These are phyloP conservation scores for Euzophera pinguis DNA, from an alignment of 2,888 invertebrate species.

Conservation along the genomic window DNA sequence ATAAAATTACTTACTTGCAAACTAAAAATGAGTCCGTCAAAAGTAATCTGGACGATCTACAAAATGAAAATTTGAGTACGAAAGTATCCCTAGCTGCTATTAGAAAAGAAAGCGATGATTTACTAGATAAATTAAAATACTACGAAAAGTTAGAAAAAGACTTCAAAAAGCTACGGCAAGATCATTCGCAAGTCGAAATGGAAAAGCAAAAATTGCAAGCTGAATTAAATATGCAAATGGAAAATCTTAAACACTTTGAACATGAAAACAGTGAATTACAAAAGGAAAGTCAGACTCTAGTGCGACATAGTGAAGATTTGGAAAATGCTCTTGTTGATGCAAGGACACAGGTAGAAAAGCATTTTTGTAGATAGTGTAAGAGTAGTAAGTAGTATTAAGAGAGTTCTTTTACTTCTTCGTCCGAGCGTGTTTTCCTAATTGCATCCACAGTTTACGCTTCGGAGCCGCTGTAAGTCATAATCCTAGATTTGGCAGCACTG, in stretches of 20 bases:
- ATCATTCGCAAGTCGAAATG: slow-evolving; percentile 31
- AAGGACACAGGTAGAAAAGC: slow-evolving; percentile 46
- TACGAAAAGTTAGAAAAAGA: slow-evolving; percentile 44
- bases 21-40: slow-evolving; percentile 27
- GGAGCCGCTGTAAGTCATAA: too few relatives aligned
- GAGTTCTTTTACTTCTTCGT: too few relatives aligned
- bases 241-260: slow-evolving; percentile 36
- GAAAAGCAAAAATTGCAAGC: slow-evolving; percentile 49
- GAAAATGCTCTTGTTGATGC: slow-evolving; percentile 49
- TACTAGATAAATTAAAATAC: slow-evolving; percentile 41
- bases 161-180: slow-evolving; percentile 37
- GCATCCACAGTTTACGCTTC: too few relatives aligned
- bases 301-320: slow-evolving; percentile 46
- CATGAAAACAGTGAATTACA: slow-evolving; percentile 44
- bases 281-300: slow-evolving; percentile 39
- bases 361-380: too few relatives aligned
- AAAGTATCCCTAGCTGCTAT: slow-evolving; percentile 34
- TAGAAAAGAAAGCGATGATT: slow-evolving; percentile 44
- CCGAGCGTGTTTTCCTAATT: too few relatives aligned
- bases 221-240: slow-evolving; percentile 35
- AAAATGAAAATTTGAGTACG: slow-evolving; percentile 40
- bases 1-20: slow-evolving; percentile 37
- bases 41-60: slow-evolving; percentile 34
- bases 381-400: too few relatives aligned
- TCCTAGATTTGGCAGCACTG: too few relatives aligned